Evolutionary conservation across 2,888 invertebrate species (phyloP).

Genomic region (Barypeithes pellucidus): DNA sequence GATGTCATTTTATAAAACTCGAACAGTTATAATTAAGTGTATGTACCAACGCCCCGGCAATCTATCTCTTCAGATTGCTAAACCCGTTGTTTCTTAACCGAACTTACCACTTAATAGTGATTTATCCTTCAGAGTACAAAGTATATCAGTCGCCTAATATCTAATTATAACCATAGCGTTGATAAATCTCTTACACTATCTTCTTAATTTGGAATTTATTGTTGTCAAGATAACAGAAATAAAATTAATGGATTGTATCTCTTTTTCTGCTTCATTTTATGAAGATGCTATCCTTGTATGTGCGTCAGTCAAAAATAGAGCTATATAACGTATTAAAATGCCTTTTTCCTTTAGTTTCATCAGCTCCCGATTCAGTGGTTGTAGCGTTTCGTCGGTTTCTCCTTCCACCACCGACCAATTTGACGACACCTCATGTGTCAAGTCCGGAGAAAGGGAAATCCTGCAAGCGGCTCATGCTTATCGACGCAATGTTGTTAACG

Average conservation of each 20-base stretch:
- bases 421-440: too few relatives aligned
- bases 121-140: conserved; percentile 56
- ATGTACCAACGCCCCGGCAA: conserved; percentile 25
- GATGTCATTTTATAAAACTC: conserved; percentile 43
- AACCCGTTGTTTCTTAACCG: conserved; percentile 26
- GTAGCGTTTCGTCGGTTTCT: too few relatives aligned
- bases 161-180: conserved; percentile 66
- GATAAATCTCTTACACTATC: conserved; percentile 66
- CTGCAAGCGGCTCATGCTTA: too few relatives aligned
- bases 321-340: too few relatives aligned
- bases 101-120: conserved; percentile 43
- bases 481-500: too few relatives aligned
- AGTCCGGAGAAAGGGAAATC: too few relatives aligned
- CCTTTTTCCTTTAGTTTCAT: too few relatives aligned
- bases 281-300: background rate
- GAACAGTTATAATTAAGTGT: conserved; percentile 33
- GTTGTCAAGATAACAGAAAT: conserved; percentile 61
- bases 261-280: conserved; percentile 6
- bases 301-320: too few relatives aligned
- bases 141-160: conserved; percentile 60
- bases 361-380: too few relatives aligned
- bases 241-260: conserved; percentile 27
- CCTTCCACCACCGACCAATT: too few relatives aligned
- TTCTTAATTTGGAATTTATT: conserved; percentile 66
- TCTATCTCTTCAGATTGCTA: conserved; percentile 34